Base-by-base conservation (phyloP, 2,113 vertebrate genomes). In the Orthonyx spaldingii region DNA sequence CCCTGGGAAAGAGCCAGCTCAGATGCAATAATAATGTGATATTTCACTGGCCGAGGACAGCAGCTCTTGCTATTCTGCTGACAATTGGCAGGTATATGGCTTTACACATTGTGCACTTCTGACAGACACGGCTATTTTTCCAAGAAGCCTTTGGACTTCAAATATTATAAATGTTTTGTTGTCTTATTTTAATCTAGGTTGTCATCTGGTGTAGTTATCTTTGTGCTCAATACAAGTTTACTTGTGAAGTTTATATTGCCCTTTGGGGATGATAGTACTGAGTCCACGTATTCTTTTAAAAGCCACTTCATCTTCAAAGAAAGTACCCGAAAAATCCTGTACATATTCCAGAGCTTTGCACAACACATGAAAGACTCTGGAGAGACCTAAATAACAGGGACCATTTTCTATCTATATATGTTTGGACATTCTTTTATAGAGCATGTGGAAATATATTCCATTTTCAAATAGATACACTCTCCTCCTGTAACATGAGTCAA, bases 401-500 rank as follows among this genome's bases (percentile, higher is more conserved):
- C 14, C 35, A 39, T 92, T 96, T 95, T 93, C 84, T 72, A 61
- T 93, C 57, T 68, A 65, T 65, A 93, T 90, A 14, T 69, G 76
- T 94, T 92, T 94, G 94, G 93, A 89, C 89, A 89, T 81, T 89
- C 77, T 89, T 91, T 78, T 84, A 52, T 23, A 86, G 65, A 96
- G 84, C 69, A 65, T 79, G 87, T 95, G 91, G 89, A 95, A 92
- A 96, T 95, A 75, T 47, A 96, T 95, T 95, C 78, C 70, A 42
- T 87, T 96, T 96, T 79, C 95, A 93, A 89, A 89, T 27, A 93
- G 94, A 89, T 96, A 87, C 81, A 87, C 87, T 87, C 94, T 95
- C 95, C 95, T 92, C 23, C 93, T 95, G 87, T 96, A 95, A 94
- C 81, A 95, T 96, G 95, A 96, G 94, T 97, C 95, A 96, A 97